Evolutionary conservation across 2,888 invertebrate species (phyloP), one percentile per base, ranked within the genome.

Genomic region (Lepidocyrtinus sp.): DNA sequence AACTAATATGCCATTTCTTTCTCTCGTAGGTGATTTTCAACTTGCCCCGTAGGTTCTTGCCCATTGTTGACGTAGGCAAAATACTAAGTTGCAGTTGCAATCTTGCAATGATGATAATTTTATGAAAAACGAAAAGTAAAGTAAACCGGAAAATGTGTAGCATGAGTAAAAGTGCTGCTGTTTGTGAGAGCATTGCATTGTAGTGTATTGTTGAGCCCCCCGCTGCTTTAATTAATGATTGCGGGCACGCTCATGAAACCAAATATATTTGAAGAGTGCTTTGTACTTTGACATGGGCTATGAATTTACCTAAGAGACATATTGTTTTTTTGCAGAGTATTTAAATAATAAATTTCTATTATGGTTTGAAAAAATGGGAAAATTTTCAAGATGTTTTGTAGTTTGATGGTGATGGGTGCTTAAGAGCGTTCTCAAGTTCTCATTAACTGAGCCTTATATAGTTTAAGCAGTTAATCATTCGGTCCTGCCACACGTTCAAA

Each of bases 201-300:
- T 36, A 45, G n/a, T 27, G 9, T 26, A 62, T 36, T 50, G n/a
- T n/a, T n/a, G n/a, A n/a, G 79, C 79, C 69, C 79, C 79, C 79
- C 74, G 79, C 79, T 79, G 79, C 59, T 61, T 59, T 73, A 79
- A 79, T 79, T 79, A 79, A 79, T 79, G 79, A 79, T 70, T 70
- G 64, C 69, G 73, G 74, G 79, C 79, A 79, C 79, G 79, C 74
- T 79, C 74, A 79, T 73, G 74, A 79, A 79, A n/a, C n/a, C n/a
- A n/a, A n/a, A n/a, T n/a, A n/a, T n/a, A n/a, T n/a, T n/a, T n/a
- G n/a, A n/a, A n/a, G n/a, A n/a, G n/a, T n/a, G n/a, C n/a, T n/a
- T n/a, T n/a, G n/a, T n/a, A n/a, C n/a, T n/a, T n/a, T n/a, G n/a
- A n/a, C n/a, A n/a, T n/a, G n/a, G n/a, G n/a, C n/a, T n/a, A n/a